Evolutionary conservation across 2,113 vertebrate species (phyloP).

Genomic region (Neopipo cinnamomea): DNA sequence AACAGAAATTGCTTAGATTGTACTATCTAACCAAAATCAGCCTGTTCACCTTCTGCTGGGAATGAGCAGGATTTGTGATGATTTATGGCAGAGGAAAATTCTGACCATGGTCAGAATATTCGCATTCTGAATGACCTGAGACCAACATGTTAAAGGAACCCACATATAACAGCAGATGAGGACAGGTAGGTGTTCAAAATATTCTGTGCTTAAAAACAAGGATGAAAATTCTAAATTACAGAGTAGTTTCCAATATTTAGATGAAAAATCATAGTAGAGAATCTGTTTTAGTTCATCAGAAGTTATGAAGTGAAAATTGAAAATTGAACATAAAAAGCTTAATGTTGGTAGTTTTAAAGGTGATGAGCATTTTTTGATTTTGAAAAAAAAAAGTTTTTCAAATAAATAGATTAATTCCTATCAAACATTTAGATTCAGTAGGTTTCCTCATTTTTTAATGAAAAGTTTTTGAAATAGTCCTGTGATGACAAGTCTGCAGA

Average conservation of each 20-base stretch:
- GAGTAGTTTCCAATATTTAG: not conserved
- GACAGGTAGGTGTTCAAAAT: fast-evolving
- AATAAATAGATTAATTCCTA: not conserved
- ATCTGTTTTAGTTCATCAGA: not conserved
- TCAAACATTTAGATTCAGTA: not conserved
- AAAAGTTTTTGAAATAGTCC: not conserved
- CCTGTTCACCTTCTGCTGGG: not conserved
- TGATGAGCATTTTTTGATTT: not conserved
- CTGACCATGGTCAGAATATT: not conserved
- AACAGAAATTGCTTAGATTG: not conserved
- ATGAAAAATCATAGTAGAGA: not conserved
- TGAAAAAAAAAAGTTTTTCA: not conserved
- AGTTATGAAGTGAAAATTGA: not conserved
- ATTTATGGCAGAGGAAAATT: not conserved
- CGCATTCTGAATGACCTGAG: not conserved
- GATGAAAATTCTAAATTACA: not conserved
- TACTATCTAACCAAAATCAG: not conserved
- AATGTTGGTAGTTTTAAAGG: not conserved
- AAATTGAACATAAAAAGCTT: not conserved
- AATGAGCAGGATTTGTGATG: not conserved
- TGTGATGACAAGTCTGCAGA: not conserved
- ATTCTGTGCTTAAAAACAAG: not conserved
- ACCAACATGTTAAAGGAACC: not conserved
- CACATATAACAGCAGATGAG: not conserved
- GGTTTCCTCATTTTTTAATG: not conserved